A percentile compares a stretch with the other conserved stretches of the same genome.
phyloP scores from a whole-genome alignment of 2,888 invertebrate species.

The Hedya salicella region DNA sequence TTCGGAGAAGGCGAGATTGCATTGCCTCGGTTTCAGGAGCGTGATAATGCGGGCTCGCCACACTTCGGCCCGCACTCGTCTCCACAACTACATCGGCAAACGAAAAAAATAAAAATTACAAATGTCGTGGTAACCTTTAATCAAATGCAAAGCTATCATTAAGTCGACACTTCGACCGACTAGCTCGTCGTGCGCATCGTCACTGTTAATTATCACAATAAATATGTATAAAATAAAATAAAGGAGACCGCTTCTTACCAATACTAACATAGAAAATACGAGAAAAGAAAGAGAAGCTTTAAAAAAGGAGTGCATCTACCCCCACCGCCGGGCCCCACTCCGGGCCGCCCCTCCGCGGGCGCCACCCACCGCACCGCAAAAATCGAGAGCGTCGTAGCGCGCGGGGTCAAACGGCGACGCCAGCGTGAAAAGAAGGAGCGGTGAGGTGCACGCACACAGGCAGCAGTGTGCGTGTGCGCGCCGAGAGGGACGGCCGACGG shows the following conservation, averaged over 20 bases:
- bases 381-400: constrained; percentile 85
- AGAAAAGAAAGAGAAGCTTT: constrained; percentile 85
- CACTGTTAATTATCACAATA: constrained; percentile 84
- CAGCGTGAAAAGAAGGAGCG: constrained; percentile 84
- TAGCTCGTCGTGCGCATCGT: constrained; percentile 78
- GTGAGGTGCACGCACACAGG: constrained; percentile 77
- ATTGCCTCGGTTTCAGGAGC: constrained; percentile 24
- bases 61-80: constrained; percentile 37
- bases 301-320: constrained; percentile 84
- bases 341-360: constrained; percentile 83
- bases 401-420: constrained; percentile 85
- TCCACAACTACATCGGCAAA: constrained; percentile 53
- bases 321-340: constrained; percentile 79
- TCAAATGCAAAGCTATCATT: constrained; percentile 83
- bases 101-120: constrained; percentile 71
- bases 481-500: constrained; percentile 81
- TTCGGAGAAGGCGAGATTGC: constrained; percentile 29
- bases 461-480: constrained; percentile 76
- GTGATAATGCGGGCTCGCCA: constrained; percentile 33
- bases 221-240: constrained; percentile 80
- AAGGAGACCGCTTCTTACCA: constrained; percentile 82
- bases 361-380: constrained; percentile 88
- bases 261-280: constrained; percentile 82
- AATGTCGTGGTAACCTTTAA: constrained; percentile 79
- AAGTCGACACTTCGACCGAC: constrained; percentile 76